Conservation (phyloP, 2,888 invertebrate genomes). For the Trisateles emortualis region DNA sequence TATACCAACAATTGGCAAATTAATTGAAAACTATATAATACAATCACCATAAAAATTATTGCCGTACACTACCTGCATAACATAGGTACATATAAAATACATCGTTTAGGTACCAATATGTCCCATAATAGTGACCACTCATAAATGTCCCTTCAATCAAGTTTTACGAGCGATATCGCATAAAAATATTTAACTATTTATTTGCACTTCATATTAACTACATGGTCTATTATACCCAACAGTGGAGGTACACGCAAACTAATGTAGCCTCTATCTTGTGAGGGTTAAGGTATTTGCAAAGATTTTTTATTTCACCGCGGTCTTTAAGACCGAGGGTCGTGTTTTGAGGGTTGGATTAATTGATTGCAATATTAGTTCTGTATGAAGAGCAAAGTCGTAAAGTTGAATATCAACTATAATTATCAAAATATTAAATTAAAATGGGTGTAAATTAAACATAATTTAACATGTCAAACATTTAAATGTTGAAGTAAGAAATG, state of each 20-base stretch:
- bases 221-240: slow-evolving; percentile 44
- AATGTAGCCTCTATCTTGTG: slow-evolving; percentile 46
- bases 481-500: too few relatives aligned
- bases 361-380: slow-evolving; percentile 66
- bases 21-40: not conserved
- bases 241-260: slow-evolving; percentile 36
- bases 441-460: too few relatives aligned
- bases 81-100: slow-evolving; percentile 42
- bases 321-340: slow-evolving; percentile 37
- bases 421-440: too few relatives aligned
- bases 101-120: slow-evolving; percentile 62
- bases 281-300: slow-evolving; percentile 34
- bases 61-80: slow-evolving; percentile 40
- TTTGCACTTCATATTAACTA: slow-evolving; percentile 83
- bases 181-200: slow-evolving; percentile 86
- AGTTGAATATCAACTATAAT: too few relatives aligned
- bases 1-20: not conserved
- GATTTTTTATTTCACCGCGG: slow-evolving; percentile 17
- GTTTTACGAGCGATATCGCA: slow-evolving; percentile 80
- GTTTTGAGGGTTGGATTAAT: slow-evolving; percentile 64
- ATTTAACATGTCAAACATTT: too few relatives aligned
- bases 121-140: slow-evolving; percentile 60
- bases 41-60: slow-evolving; percentile 25
- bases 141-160: slow-evolving; percentile 82
- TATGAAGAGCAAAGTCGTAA: slow-evolving; percentile 55